Evolutionary conservation across 2,888 invertebrate genomes (phyloP), one percentile per base, ranked within the genome.

Genomic region (Caenorhabditis imperialis): DNA sequence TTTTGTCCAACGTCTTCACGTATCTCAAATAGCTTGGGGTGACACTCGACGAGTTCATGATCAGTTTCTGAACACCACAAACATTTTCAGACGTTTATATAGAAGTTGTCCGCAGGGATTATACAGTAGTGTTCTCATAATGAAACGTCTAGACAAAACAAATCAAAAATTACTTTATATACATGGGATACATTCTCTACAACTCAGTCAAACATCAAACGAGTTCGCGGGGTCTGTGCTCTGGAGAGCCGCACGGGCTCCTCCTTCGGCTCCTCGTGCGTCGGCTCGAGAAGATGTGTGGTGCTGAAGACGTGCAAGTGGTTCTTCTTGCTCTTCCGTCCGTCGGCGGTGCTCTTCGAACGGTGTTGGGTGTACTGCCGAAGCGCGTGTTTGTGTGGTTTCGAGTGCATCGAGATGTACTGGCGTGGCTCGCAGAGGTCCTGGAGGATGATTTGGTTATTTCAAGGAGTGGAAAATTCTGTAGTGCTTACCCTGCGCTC

Each of bases 351-450:
- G 30, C 72, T 72, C 33, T 60, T 63, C 27, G 72, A 72, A 42
- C 60, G 16, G 20, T 72, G 72, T 48, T 72, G 72, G 5, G 63
- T 65, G 48, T 72, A 72, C 27, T 72, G 72, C n/a, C 60, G 58
- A 12, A 72, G 60, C 3, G 61, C 47, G 33, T 72, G 63, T 54
- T 60, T 51, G 57, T 65, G 65, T 5, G 58, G 63, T 22, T 45
- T 51, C 14, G 58, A 45, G 38, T 72, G 72, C 72, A 72, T 72
- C 33, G 72, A 72, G 20, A 72, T 57, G 33, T 72, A 72, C 35
- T 58, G 33, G 3, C 48, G 20, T 1, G 72, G 72, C 25, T 72
- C 63, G 30, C 72, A 72, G 2, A 72, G 58, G 22, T 72, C 58
- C 55, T 61, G 53, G 16, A 63, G n/a, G n/a, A n/a, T n/a, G n/a